Base-by-base conservation (phyloP, 2,888 invertebrate species). In the Nomada fucata region DNA sequence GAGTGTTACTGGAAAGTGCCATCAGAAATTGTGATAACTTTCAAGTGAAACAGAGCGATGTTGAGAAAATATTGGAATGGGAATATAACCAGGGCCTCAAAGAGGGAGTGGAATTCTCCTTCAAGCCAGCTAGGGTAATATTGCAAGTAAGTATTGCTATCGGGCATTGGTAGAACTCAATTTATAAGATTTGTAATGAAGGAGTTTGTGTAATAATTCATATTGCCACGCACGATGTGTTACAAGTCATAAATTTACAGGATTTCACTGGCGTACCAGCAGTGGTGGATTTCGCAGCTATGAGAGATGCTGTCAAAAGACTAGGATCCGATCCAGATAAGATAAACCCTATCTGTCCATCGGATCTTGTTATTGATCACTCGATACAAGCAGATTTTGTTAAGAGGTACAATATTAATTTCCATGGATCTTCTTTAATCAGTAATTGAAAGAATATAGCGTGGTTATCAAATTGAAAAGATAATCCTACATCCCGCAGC, bases 201-300 rank as follows among this genome's bases (percentile, higher is more conserved):
- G 26, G n/a, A n/a, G 61, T 61, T 57, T 59, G 59, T 42, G 7
- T 1, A 36, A 36, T 36, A 36, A 36, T 36, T 9, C 36, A 52
- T 72, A 53, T 20, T 20, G 53, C 20, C 36, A 7, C 1, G 7
- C 5, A 36, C 36, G 1, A 36, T 36, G 36, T 7, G 7, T 36
- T 36, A 36, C 29, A 26, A 36, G 7, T 67, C 15, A 0, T 61
- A 5, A 50, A 20, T 69, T 79, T n/a, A 76, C 26, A 98, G 97
- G 98, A 98, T 93, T 96, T 98, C 86, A 99, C 99, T 18, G 99
- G 99, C 3, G 99, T 99, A 0, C 99, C 99, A 1, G 99, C 99
- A 0, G 98, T 99, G 36, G 99, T 99, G 0, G 99, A 99, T 94
- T 98, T 99, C 94, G 99, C 99, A 18, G 98, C 99, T 0, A 99